A percentile compares a stretch with the other conserved stretches of the same genome.
These are phyloP conservation scores for Brachyistius frenatus DNA, from an alignment of 2,113 vertebrate genomes.

Conservation along the genomic window DNA sequence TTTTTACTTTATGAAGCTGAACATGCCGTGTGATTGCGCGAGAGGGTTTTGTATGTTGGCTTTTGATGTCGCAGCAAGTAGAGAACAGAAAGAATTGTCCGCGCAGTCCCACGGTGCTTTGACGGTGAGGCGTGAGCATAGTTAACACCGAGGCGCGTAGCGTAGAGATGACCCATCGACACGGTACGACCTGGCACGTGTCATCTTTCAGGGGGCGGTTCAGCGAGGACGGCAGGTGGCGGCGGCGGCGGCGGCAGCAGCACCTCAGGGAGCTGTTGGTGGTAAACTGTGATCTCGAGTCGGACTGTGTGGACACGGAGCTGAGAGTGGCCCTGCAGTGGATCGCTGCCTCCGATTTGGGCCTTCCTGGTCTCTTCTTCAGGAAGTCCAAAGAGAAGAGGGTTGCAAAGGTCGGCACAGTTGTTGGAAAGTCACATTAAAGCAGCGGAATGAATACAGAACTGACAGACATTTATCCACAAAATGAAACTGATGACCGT, in stretches of 20 bases:
- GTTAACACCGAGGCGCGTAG: not conserved
- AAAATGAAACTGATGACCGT: not conserved
- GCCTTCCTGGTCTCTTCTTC: conserved; percentile 92
- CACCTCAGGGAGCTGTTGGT: conserved; percentile 88
- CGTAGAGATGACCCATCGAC: not conserved
- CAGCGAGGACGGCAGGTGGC: conserved; percentile 77
- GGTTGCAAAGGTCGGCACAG: conserved; percentile 88
- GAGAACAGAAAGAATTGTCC: not conserved
- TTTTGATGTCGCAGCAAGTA: conserved; percentile 9
- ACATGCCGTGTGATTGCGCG: not conserved
- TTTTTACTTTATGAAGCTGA: conserved; percentile 9
- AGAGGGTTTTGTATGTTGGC: not conserved
- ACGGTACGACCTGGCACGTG: not conserved
- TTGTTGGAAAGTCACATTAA: not conserved
- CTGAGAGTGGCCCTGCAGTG: conserved; percentile 92
- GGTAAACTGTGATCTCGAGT: conserved; percentile 93
- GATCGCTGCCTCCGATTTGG: conserved; percentile 96
- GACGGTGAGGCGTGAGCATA: not conserved
- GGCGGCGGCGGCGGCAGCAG: conserved; percentile 54
- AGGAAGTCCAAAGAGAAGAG: conserved; percentile 91
- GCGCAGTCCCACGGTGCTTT: not conserved
- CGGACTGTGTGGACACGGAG: conserved; percentile 87
- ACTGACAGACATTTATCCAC: not conserved
- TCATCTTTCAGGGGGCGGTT: conserved; percentile 82
- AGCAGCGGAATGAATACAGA: not conserved